These are phyloP conservation scores for Cosmia pyralina DNA, from an alignment of 2,888 invertebrate species.

Conservation along the genomic window DNA sequence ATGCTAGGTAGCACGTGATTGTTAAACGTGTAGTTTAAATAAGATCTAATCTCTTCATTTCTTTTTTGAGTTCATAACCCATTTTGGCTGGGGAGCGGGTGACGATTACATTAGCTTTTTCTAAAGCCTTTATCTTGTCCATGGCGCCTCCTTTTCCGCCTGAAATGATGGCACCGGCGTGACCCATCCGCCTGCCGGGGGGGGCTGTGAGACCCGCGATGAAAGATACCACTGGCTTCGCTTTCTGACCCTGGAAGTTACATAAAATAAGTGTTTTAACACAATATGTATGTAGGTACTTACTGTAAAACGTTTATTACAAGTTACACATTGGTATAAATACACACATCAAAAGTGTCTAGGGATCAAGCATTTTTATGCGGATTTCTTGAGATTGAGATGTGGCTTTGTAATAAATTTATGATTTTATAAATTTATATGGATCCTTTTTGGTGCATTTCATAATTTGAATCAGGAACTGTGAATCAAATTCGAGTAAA, in stretches of 20 bases:
- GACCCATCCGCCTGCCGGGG: slow-evolving; percentile 99
- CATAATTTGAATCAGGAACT: no score
- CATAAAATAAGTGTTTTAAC: slow-evolving; percentile 26
- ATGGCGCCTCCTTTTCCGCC: slow-evolving; percentile 99
- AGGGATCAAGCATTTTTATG: no score
- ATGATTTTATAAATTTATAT: no score
- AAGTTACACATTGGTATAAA: no score
- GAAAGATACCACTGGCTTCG: slow-evolving; percentile 99
- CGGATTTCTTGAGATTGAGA: no score
- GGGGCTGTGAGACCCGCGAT: slow-evolving; percentile 99
- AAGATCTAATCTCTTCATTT: slow-evolving; percentile 95
- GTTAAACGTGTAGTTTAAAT: slow-evolving; percentile 79
- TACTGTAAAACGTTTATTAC: no score
- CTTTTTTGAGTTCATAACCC: slow-evolving; percentile 96
- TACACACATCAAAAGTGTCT: no score
- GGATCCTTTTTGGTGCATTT: no score
- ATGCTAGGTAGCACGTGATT: slow-evolving; percentile 33
- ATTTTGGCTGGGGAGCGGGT: slow-evolving; percentile 99
- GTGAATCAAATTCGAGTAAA: no score
- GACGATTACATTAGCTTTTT: slow-evolving; percentile 97
- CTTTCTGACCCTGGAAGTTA: slow-evolving; percentile 93
- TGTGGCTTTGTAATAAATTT: no score
- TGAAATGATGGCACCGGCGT: slow-evolving; percentile 99
- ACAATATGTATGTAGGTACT: no score
- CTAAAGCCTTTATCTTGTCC: slow-evolving; percentile 98